phyloP scores from a whole-genome alignment of 2,888 invertebrate species.

The Rambutsinella grinnellia region DNA sequence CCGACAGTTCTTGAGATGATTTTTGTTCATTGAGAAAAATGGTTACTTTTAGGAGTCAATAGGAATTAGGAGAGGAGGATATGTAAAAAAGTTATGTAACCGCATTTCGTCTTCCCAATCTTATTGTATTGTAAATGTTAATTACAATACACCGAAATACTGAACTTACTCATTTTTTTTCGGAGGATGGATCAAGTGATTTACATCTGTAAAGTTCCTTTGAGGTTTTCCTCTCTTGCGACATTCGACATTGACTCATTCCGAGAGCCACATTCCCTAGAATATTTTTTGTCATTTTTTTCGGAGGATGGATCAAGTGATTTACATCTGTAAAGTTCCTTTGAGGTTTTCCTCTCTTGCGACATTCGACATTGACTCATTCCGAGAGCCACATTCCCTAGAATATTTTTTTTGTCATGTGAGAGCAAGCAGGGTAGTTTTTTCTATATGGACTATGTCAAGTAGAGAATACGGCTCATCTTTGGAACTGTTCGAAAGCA shows the following conservation, averaged over 20 bases:
- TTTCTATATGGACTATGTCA: background rate
- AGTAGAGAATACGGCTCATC: background rate
- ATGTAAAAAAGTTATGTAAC: background rate
- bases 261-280: background rate
- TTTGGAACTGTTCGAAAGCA: background rate
- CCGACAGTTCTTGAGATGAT: slow-evolving; percentile 3
- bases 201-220: slow-evolving; percentile 6
- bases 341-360: background rate
- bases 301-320: slow-evolving; percentile 8
- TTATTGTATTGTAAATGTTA: background rate
- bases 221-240: background rate
- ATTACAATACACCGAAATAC: background rate
- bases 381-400: background rate
- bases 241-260: slow-evolving; percentile 9
- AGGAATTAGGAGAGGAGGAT: too few relatives aligned
- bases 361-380: slow-evolving; percentile 9
- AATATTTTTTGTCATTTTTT: too few relatives aligned
- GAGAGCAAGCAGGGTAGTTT: too few relatives aligned
- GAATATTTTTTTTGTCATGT: background rate
- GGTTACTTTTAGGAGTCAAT: too few relatives aligned
- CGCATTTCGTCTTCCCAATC: background rate
- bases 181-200: slow-evolving; percentile 8
- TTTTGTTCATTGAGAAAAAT: slow-evolving; percentile 6
- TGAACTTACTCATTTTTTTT: background rate
- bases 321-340: slow-evolving; percentile 6